phyloP scores from a whole-genome alignment of 2,888 invertebrate species.

The Plebejus argus region DNA sequence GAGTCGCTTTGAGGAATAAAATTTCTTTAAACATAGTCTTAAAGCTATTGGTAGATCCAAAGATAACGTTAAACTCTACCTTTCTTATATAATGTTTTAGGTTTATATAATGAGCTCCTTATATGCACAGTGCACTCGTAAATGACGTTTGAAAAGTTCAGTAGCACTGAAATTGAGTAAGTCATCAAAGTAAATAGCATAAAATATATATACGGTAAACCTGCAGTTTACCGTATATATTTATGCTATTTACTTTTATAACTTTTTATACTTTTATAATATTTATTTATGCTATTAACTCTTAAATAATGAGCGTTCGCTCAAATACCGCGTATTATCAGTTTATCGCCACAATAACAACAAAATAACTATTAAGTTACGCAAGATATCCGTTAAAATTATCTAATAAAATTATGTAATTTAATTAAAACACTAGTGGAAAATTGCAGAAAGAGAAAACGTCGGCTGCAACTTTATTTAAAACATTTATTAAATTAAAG shows the following conservation, averaged over 20 bases:
- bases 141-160: neutral
- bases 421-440: neutral
- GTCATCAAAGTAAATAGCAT: neutral
- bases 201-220: neutral
- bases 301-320: neutral
- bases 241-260: no score
- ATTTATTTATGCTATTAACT: no score
- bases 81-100: neutral
- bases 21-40: no score
- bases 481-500: neutral
- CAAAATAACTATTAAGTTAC: neutral
- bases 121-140: neutral
- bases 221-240: no score
- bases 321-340: neutral
- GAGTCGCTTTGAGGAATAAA: no score
- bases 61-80: neutral
- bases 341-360: conserved; percentile 3
- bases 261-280: no score
- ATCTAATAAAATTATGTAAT: neutral
- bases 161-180: neutral
- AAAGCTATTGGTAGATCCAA: no score
- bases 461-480: neutral
- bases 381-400: neutral
- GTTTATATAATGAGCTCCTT: neutral
- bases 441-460: neutral